phyloP scores from a whole-genome alignment of 2,113 vertebrate genomes.

The Myocastor coypus region DNA sequence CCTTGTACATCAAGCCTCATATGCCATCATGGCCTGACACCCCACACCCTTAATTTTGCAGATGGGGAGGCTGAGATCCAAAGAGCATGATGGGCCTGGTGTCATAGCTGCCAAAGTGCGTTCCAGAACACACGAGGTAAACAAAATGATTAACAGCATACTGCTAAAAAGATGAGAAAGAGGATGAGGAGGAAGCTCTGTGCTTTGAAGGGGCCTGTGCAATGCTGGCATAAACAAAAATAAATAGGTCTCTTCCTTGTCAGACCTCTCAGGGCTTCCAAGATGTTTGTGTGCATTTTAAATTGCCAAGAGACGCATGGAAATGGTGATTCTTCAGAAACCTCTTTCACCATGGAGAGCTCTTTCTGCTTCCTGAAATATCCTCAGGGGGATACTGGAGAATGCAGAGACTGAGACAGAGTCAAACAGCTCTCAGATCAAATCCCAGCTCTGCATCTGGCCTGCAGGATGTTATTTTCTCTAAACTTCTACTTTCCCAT shows the following conservation, averaged over 20 bases:
- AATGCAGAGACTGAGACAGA: not conserved
- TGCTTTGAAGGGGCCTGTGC: constrained; percentile 8
- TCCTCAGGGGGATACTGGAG: not conserved
- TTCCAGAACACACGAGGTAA: not conserved
- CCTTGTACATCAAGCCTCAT: not conserved
- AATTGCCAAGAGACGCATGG: not conserved
- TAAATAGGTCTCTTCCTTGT: not conserved
- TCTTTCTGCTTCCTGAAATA: constrained; percentile 19
- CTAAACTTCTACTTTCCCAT: not conserved
- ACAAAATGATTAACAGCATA: not conserved
- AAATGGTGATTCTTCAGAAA: not conserved
- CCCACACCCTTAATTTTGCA: not conserved
- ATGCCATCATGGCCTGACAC: not conserved
- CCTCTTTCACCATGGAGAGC: not conserved
- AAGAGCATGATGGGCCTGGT: not conserved
- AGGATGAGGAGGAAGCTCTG: not conserved
- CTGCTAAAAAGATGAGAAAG: not conserved
- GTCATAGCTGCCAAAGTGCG: not conserved
- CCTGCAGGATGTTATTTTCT: not conserved
- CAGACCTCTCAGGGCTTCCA: not conserved
- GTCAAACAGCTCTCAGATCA: constrained; percentile 1
- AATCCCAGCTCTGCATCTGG: not conserved
- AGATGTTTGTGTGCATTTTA: not conserved
- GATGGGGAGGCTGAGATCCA: constrained; percentile 3
- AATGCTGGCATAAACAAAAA: constrained; percentile 37